Percentiles rank a stretch among this genome's conserved stretches.
Conservation (phyloP, 2,113 vertebrate genomes). For the Peromyscus leucopus region DNA sequence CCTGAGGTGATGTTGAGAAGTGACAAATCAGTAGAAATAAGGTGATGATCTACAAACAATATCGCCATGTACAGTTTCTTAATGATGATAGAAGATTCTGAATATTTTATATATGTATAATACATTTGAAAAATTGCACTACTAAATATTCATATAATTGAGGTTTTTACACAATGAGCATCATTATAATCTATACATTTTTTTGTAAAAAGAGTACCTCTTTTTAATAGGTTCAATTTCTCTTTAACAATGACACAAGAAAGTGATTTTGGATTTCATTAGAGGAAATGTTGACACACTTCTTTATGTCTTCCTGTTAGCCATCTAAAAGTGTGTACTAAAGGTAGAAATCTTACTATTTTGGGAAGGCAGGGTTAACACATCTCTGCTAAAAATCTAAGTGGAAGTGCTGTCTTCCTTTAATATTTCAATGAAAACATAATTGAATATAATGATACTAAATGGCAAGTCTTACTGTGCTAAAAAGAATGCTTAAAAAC, state of each 20-base stretch:
- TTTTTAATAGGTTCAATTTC: not conserved
- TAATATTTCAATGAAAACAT: not conserved
- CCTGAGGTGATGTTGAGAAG: not conserved
- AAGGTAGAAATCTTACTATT: not conserved
- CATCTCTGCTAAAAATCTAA: not conserved
- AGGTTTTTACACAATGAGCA: constrained; percentile 60
- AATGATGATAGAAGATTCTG: constrained; percentile 9
- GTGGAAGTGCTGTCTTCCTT: not conserved
- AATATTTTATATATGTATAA: constrained; percentile 74
- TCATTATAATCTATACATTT: constrained; percentile 60
- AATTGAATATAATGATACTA: not conserved
- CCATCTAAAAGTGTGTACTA: not conserved
- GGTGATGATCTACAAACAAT: not conserved
- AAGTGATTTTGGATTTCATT: constrained; percentile 14
- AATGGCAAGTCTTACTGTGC: not conserved
- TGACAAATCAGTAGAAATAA: not conserved
- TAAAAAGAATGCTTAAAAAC: not conserved
- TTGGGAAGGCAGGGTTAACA: not conserved
- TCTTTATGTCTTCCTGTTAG: not conserved
- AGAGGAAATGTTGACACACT: not conserved
- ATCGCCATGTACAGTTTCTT: not conserved
- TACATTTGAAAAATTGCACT: constrained; percentile 63
- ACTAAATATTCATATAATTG: constrained; percentile 69
- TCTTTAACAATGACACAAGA: not conserved
- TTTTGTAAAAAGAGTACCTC: constrained; percentile 54